Conservation (phyloP, 2,113 vertebrate species). For the Brevimyrus niger region DNA sequence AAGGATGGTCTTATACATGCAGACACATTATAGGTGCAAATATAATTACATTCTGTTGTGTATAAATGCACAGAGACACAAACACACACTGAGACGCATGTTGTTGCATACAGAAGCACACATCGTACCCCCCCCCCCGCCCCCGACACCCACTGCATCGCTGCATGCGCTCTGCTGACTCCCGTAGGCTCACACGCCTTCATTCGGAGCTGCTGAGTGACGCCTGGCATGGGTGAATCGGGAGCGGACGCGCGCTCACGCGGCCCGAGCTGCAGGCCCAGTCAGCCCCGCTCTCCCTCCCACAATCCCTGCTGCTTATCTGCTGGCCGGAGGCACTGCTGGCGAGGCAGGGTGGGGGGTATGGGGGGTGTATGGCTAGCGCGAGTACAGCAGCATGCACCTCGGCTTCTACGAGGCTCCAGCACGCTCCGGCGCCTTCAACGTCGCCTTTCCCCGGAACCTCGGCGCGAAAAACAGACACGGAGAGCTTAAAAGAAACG, state of each 20-base stretch:
- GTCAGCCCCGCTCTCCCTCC: not conserved
- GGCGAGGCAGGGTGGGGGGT: not conserved
- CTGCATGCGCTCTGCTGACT: not conserved
- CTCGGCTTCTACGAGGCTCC: not conserved
- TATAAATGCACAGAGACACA: not conserved
- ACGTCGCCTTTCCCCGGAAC: not conserved
- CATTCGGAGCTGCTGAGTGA: not conserved
- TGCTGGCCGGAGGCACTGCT: not conserved
- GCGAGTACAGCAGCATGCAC: not conserved
- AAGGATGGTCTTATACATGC: not conserved
- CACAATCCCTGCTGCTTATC: slow-evolving; percentile 20
- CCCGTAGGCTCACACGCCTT: not conserved
- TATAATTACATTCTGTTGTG: not conserved
- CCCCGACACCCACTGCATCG: not conserved
- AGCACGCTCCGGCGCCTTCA: not conserved
- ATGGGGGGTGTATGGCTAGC: not conserved
- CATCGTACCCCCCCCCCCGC: not conserved
- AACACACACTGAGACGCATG: not conserved
- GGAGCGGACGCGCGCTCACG: not conserved
- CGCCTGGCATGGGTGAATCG: not conserved
- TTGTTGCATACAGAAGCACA: not conserved
- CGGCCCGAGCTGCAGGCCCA: too few relatives aligned
- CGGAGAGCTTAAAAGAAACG: not conserved
- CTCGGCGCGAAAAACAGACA: not conserved
- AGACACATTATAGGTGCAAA: not conserved